phyloP scores from a whole-genome alignment of 2,797 vertebrate species.

The Enteromius anoplus region DNA sequence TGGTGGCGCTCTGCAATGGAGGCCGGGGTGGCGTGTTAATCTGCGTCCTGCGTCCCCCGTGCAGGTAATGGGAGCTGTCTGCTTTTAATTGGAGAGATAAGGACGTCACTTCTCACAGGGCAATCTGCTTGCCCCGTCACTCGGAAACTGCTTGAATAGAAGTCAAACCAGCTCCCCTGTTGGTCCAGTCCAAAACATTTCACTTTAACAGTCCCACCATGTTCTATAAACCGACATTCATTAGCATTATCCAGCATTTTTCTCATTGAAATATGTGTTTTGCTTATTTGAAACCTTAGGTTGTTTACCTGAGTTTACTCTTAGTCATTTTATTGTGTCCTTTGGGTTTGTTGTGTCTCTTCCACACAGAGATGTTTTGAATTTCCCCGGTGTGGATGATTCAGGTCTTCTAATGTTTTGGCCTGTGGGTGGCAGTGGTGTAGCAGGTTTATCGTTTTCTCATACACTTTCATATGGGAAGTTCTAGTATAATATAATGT shows the following conservation, averaged over 20 bases:
- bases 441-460: slow-evolving; percentile 32
- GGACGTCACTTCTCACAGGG: slow-evolving; percentile 55
- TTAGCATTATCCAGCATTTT: background rate
- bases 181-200: slow-evolving; percentile 15
- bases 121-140: slow-evolving; percentile 24
- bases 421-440: slow-evolving; percentile 62
- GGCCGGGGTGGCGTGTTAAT: slow-evolving; percentile 25
- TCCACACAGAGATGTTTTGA: background rate
- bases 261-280: background rate
- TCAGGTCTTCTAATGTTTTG: background rate
- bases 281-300: background rate
- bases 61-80: slow-evolving; percentile 65
- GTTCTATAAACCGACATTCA: background rate
- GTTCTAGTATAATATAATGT: slow-evolving; percentile 8
- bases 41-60: slow-evolving; percentile 44
- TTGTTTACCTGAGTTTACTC: background rate
- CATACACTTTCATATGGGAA: background rate
- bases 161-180: slow-evolving; percentile 29
- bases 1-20: slow-evolving; percentile 55
- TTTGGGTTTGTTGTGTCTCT: background rate
- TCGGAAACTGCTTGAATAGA: slow-evolving; percentile 55
- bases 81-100: slow-evolving; percentile 68
- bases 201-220: background rate
- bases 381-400: background rate
- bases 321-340: background rate